Evolutionary conservation across 2,888 invertebrate species (phyloP).

Genomic region (Dynastes maya): DNA sequence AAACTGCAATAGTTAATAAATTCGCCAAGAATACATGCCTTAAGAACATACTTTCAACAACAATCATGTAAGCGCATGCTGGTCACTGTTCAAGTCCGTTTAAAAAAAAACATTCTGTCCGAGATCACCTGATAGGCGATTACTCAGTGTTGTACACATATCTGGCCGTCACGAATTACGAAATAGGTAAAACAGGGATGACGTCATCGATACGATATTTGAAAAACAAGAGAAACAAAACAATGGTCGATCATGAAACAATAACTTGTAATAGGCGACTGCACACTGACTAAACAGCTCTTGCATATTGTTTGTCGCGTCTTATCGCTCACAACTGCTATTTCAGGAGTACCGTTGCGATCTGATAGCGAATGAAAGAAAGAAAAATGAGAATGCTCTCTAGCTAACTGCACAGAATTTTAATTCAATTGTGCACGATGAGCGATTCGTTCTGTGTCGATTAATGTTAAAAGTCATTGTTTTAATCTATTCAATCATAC

Average conservation of each 20-base stretch:
- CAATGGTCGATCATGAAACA: slow-evolving; percentile 17
- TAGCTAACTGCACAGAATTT: neutral
- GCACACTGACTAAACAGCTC: slow-evolving; percentile 4
- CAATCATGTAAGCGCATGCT: too few species aligned
- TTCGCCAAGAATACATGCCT: too few species aligned
- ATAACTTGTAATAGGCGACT: slow-evolving; percentile 20
- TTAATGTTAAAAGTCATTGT: neutral
- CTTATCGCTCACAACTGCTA: slow-evolving; percentile 16
- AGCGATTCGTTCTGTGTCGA: neutral
- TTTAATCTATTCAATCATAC: neutral
- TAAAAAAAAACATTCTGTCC: too few species aligned
- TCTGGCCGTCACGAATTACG: slow-evolving; percentile 16
- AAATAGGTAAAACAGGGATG: slow-evolving; percentile 3
- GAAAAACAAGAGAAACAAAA: slow-evolving; percentile 17
- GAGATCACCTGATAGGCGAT: too few species aligned
- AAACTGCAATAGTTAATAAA: too few species aligned
- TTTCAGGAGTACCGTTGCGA: slow-evolving; percentile 22
- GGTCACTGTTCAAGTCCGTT: too few species aligned
- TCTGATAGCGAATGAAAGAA: slow-evolving; percentile 9
- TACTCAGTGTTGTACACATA: too few species aligned
- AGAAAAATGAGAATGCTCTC: slow-evolving; percentile 19
- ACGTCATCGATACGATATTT: slow-evolving; percentile 25
- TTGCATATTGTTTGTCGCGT: neutral
- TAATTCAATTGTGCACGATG: slow-evolving; percentile 1
- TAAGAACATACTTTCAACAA: too few species aligned